Percentiles rank a stretch among this genome's conserved stretches.
Conservation (phyloP, 2,888 invertebrate genomes). For the Agriotes lineatus region DNA sequence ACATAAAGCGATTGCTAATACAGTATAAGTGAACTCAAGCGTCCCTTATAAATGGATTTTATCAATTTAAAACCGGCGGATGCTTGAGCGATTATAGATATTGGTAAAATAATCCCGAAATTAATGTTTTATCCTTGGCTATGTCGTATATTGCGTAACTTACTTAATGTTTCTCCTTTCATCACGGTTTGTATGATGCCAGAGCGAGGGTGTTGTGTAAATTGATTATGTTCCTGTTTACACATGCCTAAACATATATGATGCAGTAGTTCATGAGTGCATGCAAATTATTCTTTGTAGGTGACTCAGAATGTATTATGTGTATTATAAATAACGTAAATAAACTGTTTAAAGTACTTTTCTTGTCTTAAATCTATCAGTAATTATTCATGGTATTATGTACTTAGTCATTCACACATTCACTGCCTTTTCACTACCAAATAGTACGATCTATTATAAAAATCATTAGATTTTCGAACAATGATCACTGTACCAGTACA, state of each 20-base stretch:
- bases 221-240: neutral
- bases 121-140: conserved; percentile 12
- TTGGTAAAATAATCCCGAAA: conserved; percentile 34
- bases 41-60: conserved; percentile 67
- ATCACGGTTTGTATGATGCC: neutral
- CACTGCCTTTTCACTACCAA: too few relatives aligned
- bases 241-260: conserved; percentile 3
- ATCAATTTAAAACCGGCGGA: conserved; percentile 64
- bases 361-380: neutral
- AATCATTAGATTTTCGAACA: too few relatives aligned
- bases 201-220: neutral
- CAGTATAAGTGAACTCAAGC: conserved; percentile 66
- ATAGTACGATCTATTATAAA: too few relatives aligned
- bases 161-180: neutral
- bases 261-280: neutral
- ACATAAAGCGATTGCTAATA: conserved; percentile 66
- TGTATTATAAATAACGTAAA: neutral
- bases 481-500: too few relatives aligned
- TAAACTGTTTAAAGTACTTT: neutral
- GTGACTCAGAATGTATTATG: conserved; percentile 10
- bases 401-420: neutral
- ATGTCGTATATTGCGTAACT: neutral
- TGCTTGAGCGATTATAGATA: conserved; percentile 40
- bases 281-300: conserved; percentile 2
- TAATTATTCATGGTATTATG: neutral